These are phyloP conservation scores for Lasioglossum figueresi DNA, from an alignment of 2,888 invertebrate species.

Conservation along the genomic window DNA sequence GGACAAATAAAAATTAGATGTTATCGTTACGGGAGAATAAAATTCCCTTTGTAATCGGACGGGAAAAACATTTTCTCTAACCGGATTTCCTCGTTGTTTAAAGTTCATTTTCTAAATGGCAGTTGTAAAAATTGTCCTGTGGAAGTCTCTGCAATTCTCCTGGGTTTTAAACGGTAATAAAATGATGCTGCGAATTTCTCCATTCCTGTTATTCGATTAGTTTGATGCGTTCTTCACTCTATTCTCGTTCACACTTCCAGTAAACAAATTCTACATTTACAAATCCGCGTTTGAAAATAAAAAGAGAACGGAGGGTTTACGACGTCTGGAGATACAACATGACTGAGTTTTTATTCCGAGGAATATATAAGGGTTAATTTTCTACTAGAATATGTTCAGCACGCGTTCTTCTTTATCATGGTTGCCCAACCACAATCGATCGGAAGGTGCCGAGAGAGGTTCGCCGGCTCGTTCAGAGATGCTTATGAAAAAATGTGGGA, in stretches of 20 bases:
- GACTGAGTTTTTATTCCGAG: not conserved
- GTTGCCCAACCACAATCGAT: not conserved
- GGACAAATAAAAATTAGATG: not conserved
- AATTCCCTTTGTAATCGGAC: not conserved
- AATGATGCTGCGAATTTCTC: not conserved
- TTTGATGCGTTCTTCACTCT: not conserved
- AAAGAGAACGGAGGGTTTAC: not conserved
- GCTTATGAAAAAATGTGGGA: slow-evolving; percentile 23
- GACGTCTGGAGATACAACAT: not conserved
- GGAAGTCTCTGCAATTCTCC: not conserved
- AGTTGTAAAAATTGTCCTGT: not conserved
- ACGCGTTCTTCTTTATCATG: not conserved
- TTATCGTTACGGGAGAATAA: not conserved
- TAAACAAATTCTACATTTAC: not conserved
- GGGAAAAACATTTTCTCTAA: not conserved
- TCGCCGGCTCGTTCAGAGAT: not conserved
- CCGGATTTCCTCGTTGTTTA: not conserved
- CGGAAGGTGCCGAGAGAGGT: not conserved
- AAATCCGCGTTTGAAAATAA: not conserved
- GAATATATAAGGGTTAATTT: not conserved
- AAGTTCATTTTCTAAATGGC: not conserved
- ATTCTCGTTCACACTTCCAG: not conserved
- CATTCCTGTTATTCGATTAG: not conserved
- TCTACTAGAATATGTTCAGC: not conserved
- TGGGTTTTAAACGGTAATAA: not conserved